Evolutionary conservation across 2,888 invertebrate genomes (phyloP).

Genomic region (Nasonia oneida): DNA sequence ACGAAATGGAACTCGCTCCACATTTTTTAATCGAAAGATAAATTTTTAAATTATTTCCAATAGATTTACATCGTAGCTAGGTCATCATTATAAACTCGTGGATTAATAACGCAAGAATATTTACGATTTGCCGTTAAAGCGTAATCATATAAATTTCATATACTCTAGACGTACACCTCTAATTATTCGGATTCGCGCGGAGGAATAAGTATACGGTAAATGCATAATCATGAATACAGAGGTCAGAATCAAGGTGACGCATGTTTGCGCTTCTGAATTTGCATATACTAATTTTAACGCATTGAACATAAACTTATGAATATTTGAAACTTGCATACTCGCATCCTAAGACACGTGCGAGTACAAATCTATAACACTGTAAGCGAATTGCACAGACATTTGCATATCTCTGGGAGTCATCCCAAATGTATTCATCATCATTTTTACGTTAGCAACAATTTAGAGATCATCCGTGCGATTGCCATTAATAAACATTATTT

Average conservation of each 20-base stretch:
- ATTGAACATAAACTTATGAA: not conserved
- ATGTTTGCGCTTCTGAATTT: not conserved
- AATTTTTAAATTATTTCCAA: not conserved
- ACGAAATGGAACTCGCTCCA: not conserved
- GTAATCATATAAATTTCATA: not conserved
- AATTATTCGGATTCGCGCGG: not conserved
- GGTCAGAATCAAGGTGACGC: slow-evolving; percentile 13
- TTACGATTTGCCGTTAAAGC: not conserved
- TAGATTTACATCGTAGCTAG: too few species aligned
- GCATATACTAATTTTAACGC: slow-evolving; percentile 6
- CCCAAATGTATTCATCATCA: too few species aligned
- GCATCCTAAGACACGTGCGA: not conserved
- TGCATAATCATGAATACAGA: slow-evolving; percentile 11
- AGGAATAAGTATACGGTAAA: not conserved
- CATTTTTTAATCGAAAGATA: not conserved
- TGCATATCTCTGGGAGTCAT: not conserved
- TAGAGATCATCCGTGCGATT: too few species aligned
- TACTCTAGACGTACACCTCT: not conserved
- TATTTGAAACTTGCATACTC: not conserved
- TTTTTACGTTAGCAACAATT: too few species aligned
- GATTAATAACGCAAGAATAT: too few species aligned
- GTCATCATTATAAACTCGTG: too few species aligned
- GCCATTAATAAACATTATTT: too few species aligned
- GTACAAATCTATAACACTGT: not conserved
- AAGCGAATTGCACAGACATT: not conserved